Evolutionary conservation across 2,797 vertebrate genomes (phyloP), one percentile per base, ranked within the genome.

Genomic region (Coluber constrictor): DNA sequence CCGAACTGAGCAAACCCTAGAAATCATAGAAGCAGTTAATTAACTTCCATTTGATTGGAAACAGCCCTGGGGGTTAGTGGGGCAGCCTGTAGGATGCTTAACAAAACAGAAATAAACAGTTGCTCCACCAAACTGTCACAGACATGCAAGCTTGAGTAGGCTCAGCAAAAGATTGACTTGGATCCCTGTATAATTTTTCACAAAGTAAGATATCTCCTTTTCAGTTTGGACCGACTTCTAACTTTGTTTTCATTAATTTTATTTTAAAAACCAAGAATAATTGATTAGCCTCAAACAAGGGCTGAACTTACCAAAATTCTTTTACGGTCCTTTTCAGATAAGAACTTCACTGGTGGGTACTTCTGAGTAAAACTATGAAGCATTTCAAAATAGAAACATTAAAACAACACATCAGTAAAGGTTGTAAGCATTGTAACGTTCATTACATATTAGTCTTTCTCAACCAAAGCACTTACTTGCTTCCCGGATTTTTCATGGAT

Each of bases 251-350:
- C 56, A 66, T 90, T 74, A 94, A 93, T 87, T 4, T 51, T 55
- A n/a, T 47, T 66, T 86, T 5, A 37, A 9, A 56, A 90, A 83
- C 18, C 3, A 29, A 90, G 88, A 56, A 93, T 0, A 2, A 0
- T 51, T 87, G 25, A 12, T 87, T 1, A 87, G 32, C 89, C 16
- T 56, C 74, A 0, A 74, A 43, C 12, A 90, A 55, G 37, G 4
- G 32, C 56, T 15, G 92, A 96, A 96, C 98, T 98, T 98, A 99
- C 99, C 99, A 99, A 97, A 97, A 99, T 99, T 97, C 99, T 98
- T 97, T 99, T 99, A 90, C 99, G 98, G 96, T 99, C 99, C 96
- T 99, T 99, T 97, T 99, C 99, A 10, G 99, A 99, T 89, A 99
- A 98, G 97, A 99, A 99, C 97, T 99, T 99, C 95, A 99, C 99